Percentiles rank a stretch among this genome's conserved stretches.
These are phyloP conservation scores for Halcyon senegalensis DNA, from an alignment of 2,113 vertebrate genomes.

Conservation along the genomic window DNA sequence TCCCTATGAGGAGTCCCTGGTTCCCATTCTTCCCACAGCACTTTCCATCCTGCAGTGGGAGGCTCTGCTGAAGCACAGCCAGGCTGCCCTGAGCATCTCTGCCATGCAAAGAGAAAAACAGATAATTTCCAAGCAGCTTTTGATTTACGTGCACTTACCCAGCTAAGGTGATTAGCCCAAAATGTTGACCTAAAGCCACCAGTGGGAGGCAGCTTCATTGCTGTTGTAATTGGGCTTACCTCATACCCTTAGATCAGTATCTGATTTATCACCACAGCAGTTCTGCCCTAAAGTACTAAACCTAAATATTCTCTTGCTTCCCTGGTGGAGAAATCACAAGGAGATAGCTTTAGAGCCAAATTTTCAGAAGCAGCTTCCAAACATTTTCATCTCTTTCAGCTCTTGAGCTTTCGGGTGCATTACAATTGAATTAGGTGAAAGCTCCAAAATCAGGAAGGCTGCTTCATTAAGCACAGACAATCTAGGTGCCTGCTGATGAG, in stretches of 20 bases:
- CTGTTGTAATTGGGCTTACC: slow-evolving; percentile 50
- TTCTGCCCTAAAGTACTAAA: slow-evolving; percentile 12
- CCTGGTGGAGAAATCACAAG: neutral
- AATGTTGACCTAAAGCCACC: slow-evolving; percentile 35
- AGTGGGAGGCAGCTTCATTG: slow-evolving; percentile 36
- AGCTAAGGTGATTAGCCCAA: slow-evolving; percentile 57
- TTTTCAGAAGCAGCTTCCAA: slow-evolving; percentile 1
- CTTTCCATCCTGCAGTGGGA: neutral
- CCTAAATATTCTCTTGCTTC: neutral
- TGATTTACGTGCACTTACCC: slow-evolving; percentile 30
- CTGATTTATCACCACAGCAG: slow-evolving; percentile 45
- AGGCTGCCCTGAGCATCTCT: neutral
- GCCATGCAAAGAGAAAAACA: neutral
- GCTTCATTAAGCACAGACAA: slow-evolving; percentile 3
- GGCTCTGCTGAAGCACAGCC: neutral
- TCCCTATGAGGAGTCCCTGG: neutral
- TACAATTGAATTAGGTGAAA: neutral
- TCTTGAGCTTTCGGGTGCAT: neutral
- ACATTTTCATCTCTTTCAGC: neutral
- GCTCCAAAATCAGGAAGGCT: neutral
- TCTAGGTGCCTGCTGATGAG: neutral
- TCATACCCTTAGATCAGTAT: slow-evolving; percentile 49
- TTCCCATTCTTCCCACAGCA: neutral
- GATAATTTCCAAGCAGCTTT: neutral
- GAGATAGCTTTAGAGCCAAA: slow-evolving; percentile 10